These are phyloP conservation scores for Formica selysi DNA, from an alignment of 1,140 invertebrate species.

Conservation along the genomic window DNA sequence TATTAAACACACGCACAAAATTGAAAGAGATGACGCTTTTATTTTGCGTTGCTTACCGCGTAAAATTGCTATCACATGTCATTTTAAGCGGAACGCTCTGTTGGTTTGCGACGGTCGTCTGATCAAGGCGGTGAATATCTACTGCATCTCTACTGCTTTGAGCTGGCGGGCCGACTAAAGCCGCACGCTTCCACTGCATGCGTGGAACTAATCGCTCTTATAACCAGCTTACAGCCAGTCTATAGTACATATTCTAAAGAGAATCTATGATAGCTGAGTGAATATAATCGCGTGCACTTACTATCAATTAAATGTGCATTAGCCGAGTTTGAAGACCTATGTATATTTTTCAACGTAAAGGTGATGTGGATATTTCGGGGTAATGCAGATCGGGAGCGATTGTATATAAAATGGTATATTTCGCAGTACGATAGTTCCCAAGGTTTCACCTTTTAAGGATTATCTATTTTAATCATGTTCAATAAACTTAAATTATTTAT, in stretches of 20 bases:
- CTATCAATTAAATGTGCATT: constrained; percentile 39
- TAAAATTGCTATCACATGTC: neutral
- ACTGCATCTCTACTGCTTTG: constrained; percentile 35
- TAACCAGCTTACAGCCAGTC: constrained; percentile 48
- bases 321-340: neutral
- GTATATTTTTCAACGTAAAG: neutral
- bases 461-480: neutral
- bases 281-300: constrained; percentile 36
- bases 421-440: too few species aligned
- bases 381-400: neutral
- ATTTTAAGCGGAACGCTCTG: neutral
- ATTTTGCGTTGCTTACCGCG: neutral
- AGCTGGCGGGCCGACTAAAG: constrained; percentile 36
- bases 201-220: constrained; percentile 45
- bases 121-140: constrained; percentile 33
- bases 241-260: constrained; percentile 34
- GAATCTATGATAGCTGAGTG: constrained; percentile 24
- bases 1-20: neutral
- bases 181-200: constrained; percentile 30
- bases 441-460: neutral
- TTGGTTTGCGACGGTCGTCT: constrained; percentile 28
- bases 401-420: neutral
- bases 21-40: neutral
- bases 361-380: neutral
- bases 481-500: neutral